Conservation (phyloP, 2,797 vertebrate genomes). For the Thaleichthys pacificus region DNA sequence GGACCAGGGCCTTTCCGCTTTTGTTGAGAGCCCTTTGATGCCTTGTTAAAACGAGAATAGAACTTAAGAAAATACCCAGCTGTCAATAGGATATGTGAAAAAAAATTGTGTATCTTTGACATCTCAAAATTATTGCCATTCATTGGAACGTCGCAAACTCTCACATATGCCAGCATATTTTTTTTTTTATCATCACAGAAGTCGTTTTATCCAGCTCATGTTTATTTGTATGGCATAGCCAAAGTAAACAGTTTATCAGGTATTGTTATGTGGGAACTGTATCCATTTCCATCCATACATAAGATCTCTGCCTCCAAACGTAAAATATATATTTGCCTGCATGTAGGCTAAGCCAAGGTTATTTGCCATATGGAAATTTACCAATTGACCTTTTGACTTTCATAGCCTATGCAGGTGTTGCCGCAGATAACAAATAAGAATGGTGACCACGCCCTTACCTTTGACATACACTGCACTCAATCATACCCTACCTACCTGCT, state of each 20-base stretch:
- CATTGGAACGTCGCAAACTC: neutral
- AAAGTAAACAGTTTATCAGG: constrained; percentile 30
- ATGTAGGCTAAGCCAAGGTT: neutral
- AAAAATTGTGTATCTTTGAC: constrained; percentile 15
- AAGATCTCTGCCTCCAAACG: neutral
- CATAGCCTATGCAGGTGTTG: neutral
- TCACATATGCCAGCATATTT: constrained; percentile 12
- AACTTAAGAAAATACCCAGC: constrained; percentile 22
- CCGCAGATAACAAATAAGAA: neutral
- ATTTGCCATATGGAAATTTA: neutral
- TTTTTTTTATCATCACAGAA: constrained; percentile 1
- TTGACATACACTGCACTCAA: neutral
- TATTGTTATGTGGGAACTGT: constrained; percentile 4
- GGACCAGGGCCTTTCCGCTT: constrained; percentile 28
- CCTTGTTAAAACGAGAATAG: constrained; percentile 18
- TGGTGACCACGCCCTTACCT: constrained; percentile 3
- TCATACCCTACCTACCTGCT: neutral
- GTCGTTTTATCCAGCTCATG: constrained; percentile 16
- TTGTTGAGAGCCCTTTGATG: constrained; percentile 27
- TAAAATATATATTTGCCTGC: neutral
- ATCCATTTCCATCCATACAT: too few relatives aligned
- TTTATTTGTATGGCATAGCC: constrained; percentile 22
- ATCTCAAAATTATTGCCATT: constrained; percentile 7
- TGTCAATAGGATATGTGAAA: constrained; percentile 23
- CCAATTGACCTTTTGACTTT: neutral